A percentile compares a stretch with the other conserved stretches of the same genome.
Conservation (phyloP, 2,113 vertebrate genomes). For the Ariopsis seemanni region DNA sequence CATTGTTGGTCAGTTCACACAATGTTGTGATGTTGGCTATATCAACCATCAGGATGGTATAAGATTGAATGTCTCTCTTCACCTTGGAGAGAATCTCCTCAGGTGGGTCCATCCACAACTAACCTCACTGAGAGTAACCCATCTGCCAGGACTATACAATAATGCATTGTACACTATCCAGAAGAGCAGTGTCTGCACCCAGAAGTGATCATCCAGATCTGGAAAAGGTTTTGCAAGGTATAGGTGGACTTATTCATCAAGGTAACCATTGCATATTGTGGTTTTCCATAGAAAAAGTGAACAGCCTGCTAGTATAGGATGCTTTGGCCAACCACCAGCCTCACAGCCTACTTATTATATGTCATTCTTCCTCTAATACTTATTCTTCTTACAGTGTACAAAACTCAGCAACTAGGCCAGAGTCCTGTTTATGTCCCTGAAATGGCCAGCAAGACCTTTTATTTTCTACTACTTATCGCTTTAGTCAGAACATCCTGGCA, state of each 20-base stretch:
- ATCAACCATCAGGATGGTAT: background rate
- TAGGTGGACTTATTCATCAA: background rate
- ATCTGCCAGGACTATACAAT: background rate
- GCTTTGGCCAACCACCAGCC: no score
- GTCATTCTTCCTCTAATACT: background rate
- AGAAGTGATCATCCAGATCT: background rate
- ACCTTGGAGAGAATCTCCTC: background rate
- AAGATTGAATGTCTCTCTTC: background rate
- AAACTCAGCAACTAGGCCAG: background rate
- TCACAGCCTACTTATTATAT: background rate
- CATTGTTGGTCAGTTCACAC: background rate
- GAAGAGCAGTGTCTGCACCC: background rate
- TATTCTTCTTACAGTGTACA: background rate
- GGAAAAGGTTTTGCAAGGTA: background rate
- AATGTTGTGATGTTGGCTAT: background rate
- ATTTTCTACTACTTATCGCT: background rate
- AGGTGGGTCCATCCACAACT: background rate
- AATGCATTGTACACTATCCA: background rate
- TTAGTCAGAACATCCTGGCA: background rate
- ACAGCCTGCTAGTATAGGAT: background rate
- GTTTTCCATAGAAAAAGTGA: background rate
- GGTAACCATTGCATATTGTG: background rate
- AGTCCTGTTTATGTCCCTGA: background rate
- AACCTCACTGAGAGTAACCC: background rate
- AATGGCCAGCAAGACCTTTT: background rate